Evolutionary conservation across 2,888 invertebrate species (phyloP).

Genomic region (Sinhomidia bicolor): DNA sequence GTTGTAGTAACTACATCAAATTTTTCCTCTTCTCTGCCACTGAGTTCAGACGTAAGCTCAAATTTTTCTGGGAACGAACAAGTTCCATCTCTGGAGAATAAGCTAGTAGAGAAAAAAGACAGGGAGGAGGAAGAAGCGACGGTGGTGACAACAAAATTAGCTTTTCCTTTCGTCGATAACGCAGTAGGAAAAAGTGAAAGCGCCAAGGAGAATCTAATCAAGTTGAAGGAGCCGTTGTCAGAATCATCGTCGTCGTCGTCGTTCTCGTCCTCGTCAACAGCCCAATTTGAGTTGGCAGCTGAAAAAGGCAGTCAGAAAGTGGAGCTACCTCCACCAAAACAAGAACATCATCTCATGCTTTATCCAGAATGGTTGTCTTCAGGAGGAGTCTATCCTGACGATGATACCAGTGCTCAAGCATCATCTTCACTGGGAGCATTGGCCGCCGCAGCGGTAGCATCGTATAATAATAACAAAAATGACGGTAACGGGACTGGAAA

Average conservation of each 20-base stretch:
- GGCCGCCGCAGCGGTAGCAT: conserved; percentile 35
- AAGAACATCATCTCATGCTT: conserved; percentile 66
- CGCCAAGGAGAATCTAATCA: conserved; percentile 59
- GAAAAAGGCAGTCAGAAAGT: conserved; percentile 50
- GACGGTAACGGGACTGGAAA: neutral
- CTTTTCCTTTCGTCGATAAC: conserved; percentile 59
- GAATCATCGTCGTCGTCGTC: conserved; percentile 18
- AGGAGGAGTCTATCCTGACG: conserved; percentile 73
- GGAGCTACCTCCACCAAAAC: conserved; percentile 13
- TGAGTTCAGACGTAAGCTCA: neutral
- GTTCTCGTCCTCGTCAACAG: conserved; percentile 1
- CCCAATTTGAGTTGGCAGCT: conserved; percentile 20
- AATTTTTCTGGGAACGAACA: neutral
- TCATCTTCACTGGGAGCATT: conserved; percentile 23
- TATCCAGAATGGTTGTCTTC: conserved; percentile 78
- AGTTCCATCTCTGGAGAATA: conserved; percentile 39
- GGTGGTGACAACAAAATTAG: conserved; percentile 68
- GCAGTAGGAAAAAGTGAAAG: conserved; percentile 33
- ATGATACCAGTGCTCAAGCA: conserved; percentile 64
- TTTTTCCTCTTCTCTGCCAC: conserved; percentile 38
- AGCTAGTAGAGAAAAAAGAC: neutral
- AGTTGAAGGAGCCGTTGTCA: conserved; percentile 56
- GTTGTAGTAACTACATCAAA: conserved; percentile 50
- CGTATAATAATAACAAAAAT: conserved; percentile 1
- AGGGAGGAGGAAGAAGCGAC: conserved; percentile 50